Percentiles rank a stretch among this genome's conserved stretches.
Evolutionary conservation across 2,888 invertebrate species (phyloP).

Genomic region (Pasiphila rectangulata): DNA sequence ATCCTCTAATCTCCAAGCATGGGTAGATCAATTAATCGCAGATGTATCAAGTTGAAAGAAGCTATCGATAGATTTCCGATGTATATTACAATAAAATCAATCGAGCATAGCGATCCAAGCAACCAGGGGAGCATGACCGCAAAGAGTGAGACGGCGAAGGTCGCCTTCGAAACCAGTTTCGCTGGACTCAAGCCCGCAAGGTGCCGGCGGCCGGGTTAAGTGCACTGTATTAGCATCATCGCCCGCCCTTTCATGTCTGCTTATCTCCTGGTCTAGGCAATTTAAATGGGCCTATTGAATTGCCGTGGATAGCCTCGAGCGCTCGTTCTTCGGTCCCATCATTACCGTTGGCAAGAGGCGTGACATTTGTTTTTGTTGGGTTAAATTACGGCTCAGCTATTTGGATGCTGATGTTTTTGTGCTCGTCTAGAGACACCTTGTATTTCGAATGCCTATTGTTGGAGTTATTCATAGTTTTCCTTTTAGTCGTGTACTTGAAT

Average conservation of each 20-base stretch:
- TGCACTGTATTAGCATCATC: slow-evolving; percentile 76
- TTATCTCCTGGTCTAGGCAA: slow-evolving; percentile 68
- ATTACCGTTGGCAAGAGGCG: slow-evolving; percentile 24
- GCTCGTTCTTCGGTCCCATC: slow-evolving; percentile 30
- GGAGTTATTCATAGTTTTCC: slow-evolving; percentile 9
- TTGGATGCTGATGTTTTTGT: slow-evolving; percentile 10
- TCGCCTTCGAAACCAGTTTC: slow-evolving; percentile 73
- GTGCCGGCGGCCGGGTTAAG: slow-evolving; percentile 74
- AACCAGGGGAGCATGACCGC: slow-evolving; percentile 66
- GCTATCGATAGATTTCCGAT: slow-evolving; percentile 38
- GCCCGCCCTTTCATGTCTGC: slow-evolving; percentile 74
- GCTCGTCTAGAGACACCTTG: slow-evolving; percentile 8
- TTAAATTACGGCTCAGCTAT: slow-evolving; percentile 16
- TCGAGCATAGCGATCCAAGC: slow-evolving; percentile 60
- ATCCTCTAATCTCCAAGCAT: not conserved
- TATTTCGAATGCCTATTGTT: slow-evolving; percentile 3
- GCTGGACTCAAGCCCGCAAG: slow-evolving; percentile 60
- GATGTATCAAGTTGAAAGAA: slow-evolving; percentile 21
- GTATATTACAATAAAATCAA: slow-evolving; percentile 55
- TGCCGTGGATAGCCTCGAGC: slow-evolving; percentile 40
- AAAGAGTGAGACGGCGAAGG: slow-evolving; percentile 66
- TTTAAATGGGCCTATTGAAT: slow-evolving; percentile 73
- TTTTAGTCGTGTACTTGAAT: slow-evolving; percentile 15
- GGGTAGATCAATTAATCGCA: slow-evolving; percentile 15
- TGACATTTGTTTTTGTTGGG: slow-evolving; percentile 31